These are phyloP conservation scores for Rhinoptilus africanus DNA, from an alignment of 2,113 vertebrate genomes.

Conservation along the genomic window DNA sequence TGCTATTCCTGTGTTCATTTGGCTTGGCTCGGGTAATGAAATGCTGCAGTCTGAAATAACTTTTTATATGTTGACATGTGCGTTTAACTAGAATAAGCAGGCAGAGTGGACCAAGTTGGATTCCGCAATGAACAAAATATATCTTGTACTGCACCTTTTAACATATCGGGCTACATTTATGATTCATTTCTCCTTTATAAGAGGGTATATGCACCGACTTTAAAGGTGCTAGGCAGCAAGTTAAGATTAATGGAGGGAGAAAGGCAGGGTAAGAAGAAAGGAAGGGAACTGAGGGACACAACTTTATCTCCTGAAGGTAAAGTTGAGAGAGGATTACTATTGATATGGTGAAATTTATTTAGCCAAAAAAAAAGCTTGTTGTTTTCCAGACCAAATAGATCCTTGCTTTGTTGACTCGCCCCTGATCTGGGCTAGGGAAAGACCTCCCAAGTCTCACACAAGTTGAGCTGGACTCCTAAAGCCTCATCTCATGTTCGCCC, in stretches of 20 bases:
- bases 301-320: background rate
- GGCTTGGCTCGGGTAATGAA: constrained; percentile 41
- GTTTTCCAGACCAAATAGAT: background rate
- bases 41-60: constrained; percentile 63
- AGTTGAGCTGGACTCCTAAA: background rate
- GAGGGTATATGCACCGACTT: fast-evolving
- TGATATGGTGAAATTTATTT: background rate
- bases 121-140: constrained; percentile 19
- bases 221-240: background rate
- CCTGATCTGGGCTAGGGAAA: background rate
- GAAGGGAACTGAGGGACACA: background rate
- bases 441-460: background rate
- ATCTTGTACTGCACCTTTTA: constrained; percentile 14
- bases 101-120: constrained; percentile 5
- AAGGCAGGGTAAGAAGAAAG: background rate
- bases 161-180: background rate
- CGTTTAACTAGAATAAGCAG: constrained; percentile 49
- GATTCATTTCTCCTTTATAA: background rate
- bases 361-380: background rate
- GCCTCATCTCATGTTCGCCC: background rate
- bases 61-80: constrained; percentile 64
- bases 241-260: fast-evolving
- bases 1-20: constrained; percentile 67
- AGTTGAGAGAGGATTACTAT: background rate
- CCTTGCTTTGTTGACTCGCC: background rate